phyloP scores from a whole-genome alignment of 2,113 vertebrate species.

The Otus sunia region DNA sequence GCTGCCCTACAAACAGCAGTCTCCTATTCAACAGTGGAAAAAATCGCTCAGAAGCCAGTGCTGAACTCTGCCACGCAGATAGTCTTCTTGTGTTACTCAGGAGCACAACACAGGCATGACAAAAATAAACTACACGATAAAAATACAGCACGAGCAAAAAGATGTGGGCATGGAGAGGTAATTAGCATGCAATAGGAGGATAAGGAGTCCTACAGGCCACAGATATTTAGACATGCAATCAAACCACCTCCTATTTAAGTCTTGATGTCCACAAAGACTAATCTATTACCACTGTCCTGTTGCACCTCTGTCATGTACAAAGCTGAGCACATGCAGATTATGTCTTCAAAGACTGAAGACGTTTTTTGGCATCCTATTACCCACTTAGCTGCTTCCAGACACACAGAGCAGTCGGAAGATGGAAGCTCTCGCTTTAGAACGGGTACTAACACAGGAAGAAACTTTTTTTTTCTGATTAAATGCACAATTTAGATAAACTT shows the following conservation, averaged over 20 bases:
- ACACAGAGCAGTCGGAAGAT: background rate
- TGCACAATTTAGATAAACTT: background rate
- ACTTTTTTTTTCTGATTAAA: background rate
- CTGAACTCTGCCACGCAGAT: background rate
- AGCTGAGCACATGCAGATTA: background rate
- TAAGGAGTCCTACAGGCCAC: background rate
- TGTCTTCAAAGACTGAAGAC: background rate
- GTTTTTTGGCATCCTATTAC: background rate
- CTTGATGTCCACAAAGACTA: background rate
- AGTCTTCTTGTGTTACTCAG: background rate
- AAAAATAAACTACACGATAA: conserved; percentile 13
- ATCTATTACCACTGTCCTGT: background rate
- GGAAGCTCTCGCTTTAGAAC: background rate
- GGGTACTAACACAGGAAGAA: background rate
- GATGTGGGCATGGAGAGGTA: background rate
- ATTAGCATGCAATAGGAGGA: background rate
- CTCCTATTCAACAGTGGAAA: background rate
- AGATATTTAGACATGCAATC: fast-evolving
- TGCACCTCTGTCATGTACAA: background rate
- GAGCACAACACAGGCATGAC: background rate
- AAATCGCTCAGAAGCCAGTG: background rate
- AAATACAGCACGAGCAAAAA: background rate
- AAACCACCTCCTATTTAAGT: background rate
- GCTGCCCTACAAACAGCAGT: background rate
- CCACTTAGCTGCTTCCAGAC: background rate